Evolutionary conservation across 2,797 vertebrate genomes (phyloP).

Genomic region (Stomatorhinus walkeri): DNA sequence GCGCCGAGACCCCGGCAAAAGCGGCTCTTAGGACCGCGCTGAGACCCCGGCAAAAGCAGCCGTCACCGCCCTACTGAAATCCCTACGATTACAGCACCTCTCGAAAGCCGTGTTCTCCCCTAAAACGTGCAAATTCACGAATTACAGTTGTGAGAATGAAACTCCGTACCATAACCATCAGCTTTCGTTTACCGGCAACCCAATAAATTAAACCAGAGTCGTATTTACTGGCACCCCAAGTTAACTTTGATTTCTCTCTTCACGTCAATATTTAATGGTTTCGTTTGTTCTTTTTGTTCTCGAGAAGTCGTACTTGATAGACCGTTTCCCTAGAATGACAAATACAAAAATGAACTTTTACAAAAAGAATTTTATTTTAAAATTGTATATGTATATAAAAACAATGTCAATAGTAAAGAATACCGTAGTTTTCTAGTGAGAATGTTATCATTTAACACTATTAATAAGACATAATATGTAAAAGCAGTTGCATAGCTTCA

Average conservation of each 20-base stretch:
- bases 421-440: neutral
- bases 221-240: neutral
- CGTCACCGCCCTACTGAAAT: neutral
- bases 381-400: neutral
- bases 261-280: neutral
- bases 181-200: neutral
- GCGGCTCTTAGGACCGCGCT: neutral
- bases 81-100: neutral
- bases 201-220: neutral
- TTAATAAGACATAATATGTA: neutral
- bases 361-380: constrained; percentile 27
- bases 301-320: neutral
- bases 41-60: neutral
- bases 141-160: neutral
- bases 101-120: neutral
- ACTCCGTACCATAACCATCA: neutral
- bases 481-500: neutral
- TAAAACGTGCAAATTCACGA: neutral
- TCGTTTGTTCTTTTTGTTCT: neutral
- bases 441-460: neutral
- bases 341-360: constrained; percentile 20
- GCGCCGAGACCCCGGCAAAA: neutral
- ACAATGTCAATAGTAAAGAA: neutral
- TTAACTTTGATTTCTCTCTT: neutral
- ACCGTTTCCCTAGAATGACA: neutral